Evolutionary conservation across 2,113 vertebrate species (phyloP).

Genomic region (Sisor rabdophorus): DNA sequence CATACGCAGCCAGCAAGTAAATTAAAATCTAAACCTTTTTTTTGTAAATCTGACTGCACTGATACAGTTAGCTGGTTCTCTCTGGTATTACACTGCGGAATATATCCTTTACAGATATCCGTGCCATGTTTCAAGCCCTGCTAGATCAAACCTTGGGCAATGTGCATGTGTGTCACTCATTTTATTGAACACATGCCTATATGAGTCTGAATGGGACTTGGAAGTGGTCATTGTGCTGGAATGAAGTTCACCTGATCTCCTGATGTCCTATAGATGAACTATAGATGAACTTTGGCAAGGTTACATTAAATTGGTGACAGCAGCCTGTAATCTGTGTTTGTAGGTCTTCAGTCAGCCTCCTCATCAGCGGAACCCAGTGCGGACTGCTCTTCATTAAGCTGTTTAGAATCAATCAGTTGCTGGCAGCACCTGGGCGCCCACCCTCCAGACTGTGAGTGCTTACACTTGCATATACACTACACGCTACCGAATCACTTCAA

Average conservation of each 20-base stretch:
- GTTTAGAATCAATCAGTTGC: slow-evolving; percentile 20
- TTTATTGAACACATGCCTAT: slow-evolving; percentile 8
- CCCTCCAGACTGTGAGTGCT: background rate
- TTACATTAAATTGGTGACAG: slow-evolving; percentile 24
- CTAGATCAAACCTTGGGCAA: slow-evolving; percentile 26
- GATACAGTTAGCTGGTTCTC: background rate
- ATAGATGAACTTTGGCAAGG: slow-evolving; percentile 19
- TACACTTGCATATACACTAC: slow-evolving; percentile 15
- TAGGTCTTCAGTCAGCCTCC: slow-evolving; percentile 10
- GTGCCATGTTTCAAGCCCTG: slow-evolving; percentile 15
- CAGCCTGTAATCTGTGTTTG: slow-evolving; percentile 33
- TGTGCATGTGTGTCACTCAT: background rate
- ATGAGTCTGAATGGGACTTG: slow-evolving; percentile 15
- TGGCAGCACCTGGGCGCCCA: slow-evolving; percentile 4
- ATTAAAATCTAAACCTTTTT: background rate
- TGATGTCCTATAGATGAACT: background rate
- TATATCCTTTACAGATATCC: background rate
- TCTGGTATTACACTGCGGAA: background rate
- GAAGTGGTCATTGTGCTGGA: background rate
- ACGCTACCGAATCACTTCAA: slow-evolving; percentile 26
- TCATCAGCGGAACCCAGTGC: background rate
- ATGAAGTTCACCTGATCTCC: background rate
- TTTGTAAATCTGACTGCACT: background rate
- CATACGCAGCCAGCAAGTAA: background rate
- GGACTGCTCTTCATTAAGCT: slow-evolving; percentile 32